Base-by-base conservation (phyloP, 2,888 invertebrate species). In the Helleia helle region DNA sequence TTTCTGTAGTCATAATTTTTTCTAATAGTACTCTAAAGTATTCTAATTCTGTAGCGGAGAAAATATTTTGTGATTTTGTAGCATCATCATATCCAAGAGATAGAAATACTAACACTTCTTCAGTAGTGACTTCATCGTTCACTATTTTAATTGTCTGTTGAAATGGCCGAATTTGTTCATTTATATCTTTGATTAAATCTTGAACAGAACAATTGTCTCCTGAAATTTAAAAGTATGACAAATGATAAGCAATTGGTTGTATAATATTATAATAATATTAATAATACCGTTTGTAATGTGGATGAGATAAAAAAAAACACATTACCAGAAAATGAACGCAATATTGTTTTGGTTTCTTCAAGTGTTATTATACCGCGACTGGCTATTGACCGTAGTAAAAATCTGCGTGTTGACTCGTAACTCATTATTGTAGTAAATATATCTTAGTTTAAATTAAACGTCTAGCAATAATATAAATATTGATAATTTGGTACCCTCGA, bases 21-120 rank as follows among this genome's bases (percentile, higher is more conserved):
- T 80, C 77, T 37, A 84, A 58, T 1, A 84, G 52, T 2, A 74
- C 42, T 38, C 79, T 69, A 42, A 79, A 84, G 46, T 69, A 81
- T 42, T 81, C 77, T n/a, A 83, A 46, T 43, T 81, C 77, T 2
- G 56, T 63, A 0, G 66, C 55, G 1, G 65, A 58, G 48, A 81
- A 84, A 4, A 79, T 34, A 46, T 71, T 75, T 43, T 84, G 83
- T 1, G 76, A 57, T 51, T 76, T 79, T 0, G 80, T 68, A 2
- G 74, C 68, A 37, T 71, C 71, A 53, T 83, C 81, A 52, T 61
- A 64, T 1, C 71, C 75, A 1, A 75, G 56, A 1, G 72, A 75
- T 2, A 83, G 42, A 43, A 80, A 83, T 12, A 84, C 56, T 1
- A 80, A 41, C 0, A 74, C 65, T 56, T 74, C 64, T 39, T 83